These are phyloP conservation scores for Eucidaris tribuloides DNA, from an alignment of 35 echinoderm and acorn worm genomes.

Conservation along the genomic window DNA sequence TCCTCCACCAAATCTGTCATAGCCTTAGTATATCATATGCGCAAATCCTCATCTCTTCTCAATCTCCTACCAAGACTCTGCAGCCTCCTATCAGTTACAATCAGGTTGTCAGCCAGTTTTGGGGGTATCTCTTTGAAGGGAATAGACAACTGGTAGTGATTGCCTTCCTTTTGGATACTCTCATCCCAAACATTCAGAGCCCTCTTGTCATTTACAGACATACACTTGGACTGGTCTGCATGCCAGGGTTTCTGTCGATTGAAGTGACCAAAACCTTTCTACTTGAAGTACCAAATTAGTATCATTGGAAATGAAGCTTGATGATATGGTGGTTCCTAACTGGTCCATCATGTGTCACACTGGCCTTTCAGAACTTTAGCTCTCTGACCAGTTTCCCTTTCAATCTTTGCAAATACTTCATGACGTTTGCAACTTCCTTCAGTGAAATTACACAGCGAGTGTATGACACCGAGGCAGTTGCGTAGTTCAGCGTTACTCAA, in stretches of 20 bases:
- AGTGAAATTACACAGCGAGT: neutral
- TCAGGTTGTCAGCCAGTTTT: neutral
- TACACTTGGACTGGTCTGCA: neutral
- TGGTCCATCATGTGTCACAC: conserved; percentile 24
- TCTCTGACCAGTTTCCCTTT: neutral
- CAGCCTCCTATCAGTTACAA: neutral
- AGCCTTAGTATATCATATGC: neutral
- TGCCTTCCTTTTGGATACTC: neutral
- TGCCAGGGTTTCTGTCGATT: neutral
- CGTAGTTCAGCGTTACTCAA: neutral
- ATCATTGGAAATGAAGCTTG: conserved; percentile 2
- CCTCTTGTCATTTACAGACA: conserved; percentile 26
- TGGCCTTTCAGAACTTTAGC: neutral
- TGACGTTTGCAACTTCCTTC: neutral
- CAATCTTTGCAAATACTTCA: neutral
- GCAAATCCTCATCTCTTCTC: neutral
- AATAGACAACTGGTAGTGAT: conserved; percentile 34
- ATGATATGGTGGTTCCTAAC: neutral
- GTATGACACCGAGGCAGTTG: neutral
- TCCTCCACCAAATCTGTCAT: conserved; percentile 15
- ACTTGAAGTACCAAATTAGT: neutral
- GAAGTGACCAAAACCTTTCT: conserved; percentile 26
- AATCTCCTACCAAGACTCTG: neutral
- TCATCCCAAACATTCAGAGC: conserved; percentile 1
- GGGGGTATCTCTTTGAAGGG: neutral